Evolutionary conservation across 2,888 invertebrate genomes (phyloP).

Genomic region (Homarus gammarus): DNA sequence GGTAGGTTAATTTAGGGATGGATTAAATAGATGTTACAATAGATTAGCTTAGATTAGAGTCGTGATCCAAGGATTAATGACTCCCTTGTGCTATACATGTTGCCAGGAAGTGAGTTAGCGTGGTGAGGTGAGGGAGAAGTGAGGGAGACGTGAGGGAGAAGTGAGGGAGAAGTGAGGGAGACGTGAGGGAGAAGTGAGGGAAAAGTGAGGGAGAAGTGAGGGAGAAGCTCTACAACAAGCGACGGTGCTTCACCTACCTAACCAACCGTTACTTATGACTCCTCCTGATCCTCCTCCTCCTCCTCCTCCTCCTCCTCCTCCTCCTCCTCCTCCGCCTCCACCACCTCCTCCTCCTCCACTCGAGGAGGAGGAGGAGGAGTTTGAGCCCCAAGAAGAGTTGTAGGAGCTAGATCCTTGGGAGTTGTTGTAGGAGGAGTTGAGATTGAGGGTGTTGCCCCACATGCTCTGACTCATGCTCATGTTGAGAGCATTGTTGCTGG

Average conservation of each 20-base stretch:
- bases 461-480: slow-evolving; percentile 54
- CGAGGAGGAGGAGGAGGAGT: slow-evolving; percentile 43
- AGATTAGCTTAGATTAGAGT: no score
- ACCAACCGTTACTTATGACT: slow-evolving; percentile 60
- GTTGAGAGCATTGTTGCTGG: slow-evolving; percentile 32
- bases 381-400: slow-evolving; percentile 68
- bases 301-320: slow-evolving; percentile 31
- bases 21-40: no score
- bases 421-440: slow-evolving; percentile 59
- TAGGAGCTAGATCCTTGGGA: slow-evolving; percentile 42
- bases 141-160: no score
- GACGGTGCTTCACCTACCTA: slow-evolving; percentile 48
- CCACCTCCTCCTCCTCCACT: slow-evolving; percentile 38
- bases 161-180: no score
- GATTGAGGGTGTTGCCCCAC: slow-evolving; percentile 59
- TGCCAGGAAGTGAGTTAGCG: no score
- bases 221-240: no score
- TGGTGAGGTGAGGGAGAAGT: no score
- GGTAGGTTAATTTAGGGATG: no score
- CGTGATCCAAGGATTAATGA: no score
- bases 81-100: no score
- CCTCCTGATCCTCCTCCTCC: slow-evolving; percentile 24
- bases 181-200: no score
- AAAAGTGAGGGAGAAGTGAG: no score
- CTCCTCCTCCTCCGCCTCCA: slow-evolving; percentile 40